A percentile compares a stretch with the other conserved stretches of the same genome.
phyloP scores from a whole-genome alignment of 2,113 vertebrate species.

The Erpornis zantholeuca region DNA sequence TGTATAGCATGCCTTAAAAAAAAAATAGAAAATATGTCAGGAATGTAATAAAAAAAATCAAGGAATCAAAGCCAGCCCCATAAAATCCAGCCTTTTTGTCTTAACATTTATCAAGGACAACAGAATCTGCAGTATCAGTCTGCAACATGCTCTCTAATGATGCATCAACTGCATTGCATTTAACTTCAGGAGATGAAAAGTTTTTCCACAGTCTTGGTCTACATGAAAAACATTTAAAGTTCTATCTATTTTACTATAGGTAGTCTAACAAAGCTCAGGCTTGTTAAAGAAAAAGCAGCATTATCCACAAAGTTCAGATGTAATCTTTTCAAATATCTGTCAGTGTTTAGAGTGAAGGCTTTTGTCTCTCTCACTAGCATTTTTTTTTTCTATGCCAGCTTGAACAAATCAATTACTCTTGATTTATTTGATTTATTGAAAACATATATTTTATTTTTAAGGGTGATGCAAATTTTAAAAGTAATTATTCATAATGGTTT shows the following conservation, averaged over 20 bases:
- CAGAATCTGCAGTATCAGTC: neutral
- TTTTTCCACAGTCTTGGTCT: neutral
- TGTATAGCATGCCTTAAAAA: neutral
- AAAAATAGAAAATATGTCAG: neutral
- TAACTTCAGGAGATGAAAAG: neutral
- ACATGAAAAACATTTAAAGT: neutral
- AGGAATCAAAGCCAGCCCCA: neutral
- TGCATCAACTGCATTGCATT: constrained; percentile 21
- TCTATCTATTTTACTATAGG: neutral
- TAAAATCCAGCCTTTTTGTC: neutral
- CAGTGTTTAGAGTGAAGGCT: neutral
- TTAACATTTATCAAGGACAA: neutral
- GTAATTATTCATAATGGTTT: neutral
- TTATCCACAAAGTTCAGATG: neutral
- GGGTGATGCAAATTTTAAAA: neutral
- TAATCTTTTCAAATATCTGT: neutral
- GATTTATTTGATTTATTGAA: neutral
- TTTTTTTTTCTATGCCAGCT: neutral
- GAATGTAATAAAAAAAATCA: neutral
- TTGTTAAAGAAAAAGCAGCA: neutral
- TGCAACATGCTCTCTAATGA: constrained; percentile 48
- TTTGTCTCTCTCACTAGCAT: neutral
- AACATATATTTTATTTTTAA: neutral
- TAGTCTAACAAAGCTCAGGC: neutral
- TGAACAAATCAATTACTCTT: neutral